Conservation (phyloP, 2,888 invertebrate genomes). For the Cyrtodaria siliqua region DNA sequence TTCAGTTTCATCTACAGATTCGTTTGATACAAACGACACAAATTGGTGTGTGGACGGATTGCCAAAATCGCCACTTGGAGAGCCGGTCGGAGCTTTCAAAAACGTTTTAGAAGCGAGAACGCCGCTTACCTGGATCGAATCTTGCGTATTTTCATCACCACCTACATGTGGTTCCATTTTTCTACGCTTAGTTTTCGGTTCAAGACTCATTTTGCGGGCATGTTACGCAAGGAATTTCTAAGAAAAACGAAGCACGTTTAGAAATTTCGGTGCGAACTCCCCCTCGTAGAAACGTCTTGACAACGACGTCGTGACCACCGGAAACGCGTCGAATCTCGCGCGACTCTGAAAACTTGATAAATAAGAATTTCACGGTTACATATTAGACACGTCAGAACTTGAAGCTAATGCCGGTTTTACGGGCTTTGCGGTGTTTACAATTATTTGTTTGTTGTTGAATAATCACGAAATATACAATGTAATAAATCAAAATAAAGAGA, state of each 20-base stretch:
- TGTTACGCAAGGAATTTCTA: too few species aligned
- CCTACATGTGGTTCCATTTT: conserved; percentile 80
- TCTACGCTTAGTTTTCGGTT: conserved; percentile 70
- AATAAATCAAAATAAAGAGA: too few species aligned
- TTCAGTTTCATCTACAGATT: conserved; percentile 5
- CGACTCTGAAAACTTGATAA: too few species aligned
- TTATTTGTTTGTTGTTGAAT: too few species aligned
- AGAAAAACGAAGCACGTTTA: too few species aligned
- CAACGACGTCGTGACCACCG: conserved; percentile 11
- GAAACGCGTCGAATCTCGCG: too few species aligned
- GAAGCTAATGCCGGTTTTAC: too few species aligned
- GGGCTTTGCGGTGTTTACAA: too few species aligned
- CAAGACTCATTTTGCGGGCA: conserved; percentile 58
- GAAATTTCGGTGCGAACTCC: neutral
- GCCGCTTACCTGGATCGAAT: conserved; percentile 51
- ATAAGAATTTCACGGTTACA: too few species aligned
- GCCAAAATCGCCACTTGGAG: conserved; percentile 71
- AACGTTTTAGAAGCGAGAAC: conserved; percentile 59
- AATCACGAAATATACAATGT: too few species aligned
- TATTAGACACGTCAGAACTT: too few species aligned
- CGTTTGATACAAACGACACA: conserved; percentile 65
- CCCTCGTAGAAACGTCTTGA: conserved; percentile 32
- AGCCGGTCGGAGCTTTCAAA: conserved; percentile 68
- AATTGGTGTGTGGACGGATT: conserved; percentile 66
- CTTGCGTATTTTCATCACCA: conserved; percentile 74